Evolutionary conservation across 2,797 vertebrate species (phyloP).

Genomic region (Sebastiscus tertius): DNA sequence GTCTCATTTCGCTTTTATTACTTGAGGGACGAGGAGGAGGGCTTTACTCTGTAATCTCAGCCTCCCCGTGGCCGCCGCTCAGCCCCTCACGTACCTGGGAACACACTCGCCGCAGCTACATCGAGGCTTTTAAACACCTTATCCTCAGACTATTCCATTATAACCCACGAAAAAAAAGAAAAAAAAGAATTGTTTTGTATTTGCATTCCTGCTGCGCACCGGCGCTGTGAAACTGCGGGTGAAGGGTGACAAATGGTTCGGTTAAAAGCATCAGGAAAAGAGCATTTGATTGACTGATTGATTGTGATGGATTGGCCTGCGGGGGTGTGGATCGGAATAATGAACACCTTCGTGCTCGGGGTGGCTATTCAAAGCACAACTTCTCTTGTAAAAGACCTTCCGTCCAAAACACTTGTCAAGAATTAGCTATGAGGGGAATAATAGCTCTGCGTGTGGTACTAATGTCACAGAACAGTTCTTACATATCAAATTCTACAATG

Average conservation of each 20-base stretch:
- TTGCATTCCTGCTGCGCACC: constrained; percentile 45
- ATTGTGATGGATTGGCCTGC: constrained; percentile 65
- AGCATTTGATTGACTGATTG: constrained; percentile 75
- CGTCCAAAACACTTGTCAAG: constrained; percentile 47
- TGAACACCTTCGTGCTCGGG: constrained; percentile 58
- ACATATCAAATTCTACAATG: background rate
- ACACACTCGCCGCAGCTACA: constrained; percentile 40
- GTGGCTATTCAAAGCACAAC: constrained; percentile 45
- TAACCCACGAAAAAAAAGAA: background rate
- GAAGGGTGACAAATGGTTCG: constrained; percentile 64
- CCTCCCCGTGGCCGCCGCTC: constrained; percentile 62
- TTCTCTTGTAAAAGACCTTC: constrained; percentile 38
- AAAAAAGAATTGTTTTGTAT: constrained; percentile 60
- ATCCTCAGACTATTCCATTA: constrained; percentile 57
- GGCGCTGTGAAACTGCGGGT: constrained; percentile 39
- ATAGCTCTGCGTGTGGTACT: constrained; percentile 8
- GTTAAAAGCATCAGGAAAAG: constrained; percentile 68
- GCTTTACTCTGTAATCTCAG: constrained; percentile 75
- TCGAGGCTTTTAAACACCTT: constrained; percentile 65
- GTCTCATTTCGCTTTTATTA: constrained; percentile 80
- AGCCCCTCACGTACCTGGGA: constrained; percentile 51
- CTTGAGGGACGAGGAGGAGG: constrained; percentile 75
- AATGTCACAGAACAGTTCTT: background rate
- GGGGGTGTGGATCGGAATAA: constrained; percentile 62
- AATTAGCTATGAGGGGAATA: constrained; percentile 37